phyloP scores from a whole-genome alignment of 2,888 invertebrate genomes.

The Sabatieria punctata region DNA sequence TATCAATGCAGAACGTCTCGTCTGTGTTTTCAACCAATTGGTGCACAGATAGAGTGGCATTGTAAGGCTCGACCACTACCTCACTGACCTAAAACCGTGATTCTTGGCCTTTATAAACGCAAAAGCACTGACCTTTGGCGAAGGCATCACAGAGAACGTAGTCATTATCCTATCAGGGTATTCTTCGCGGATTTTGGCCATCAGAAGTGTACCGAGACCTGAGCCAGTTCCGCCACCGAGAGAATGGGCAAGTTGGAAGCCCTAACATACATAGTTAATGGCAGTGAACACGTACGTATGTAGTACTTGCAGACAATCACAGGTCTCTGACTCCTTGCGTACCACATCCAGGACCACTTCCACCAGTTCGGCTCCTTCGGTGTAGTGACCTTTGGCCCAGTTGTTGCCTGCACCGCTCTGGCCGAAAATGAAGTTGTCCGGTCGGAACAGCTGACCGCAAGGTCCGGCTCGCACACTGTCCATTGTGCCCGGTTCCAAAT shows the following conservation, averaged over 20 bases:
- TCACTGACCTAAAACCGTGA: constrained; percentile 30
- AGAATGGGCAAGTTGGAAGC: constrained; percentile 70
- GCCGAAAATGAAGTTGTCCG: constrained; percentile 82
- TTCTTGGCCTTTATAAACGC: no score
- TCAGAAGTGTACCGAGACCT: constrained; percentile 71
- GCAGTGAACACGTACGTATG: no score
- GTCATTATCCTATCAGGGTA: constrained; percentile 97
- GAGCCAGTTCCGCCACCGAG: constrained; percentile 73
- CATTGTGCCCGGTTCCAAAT: constrained; percentile 93
- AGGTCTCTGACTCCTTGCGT: constrained; percentile 57
- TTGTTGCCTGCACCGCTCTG: constrained; percentile 56
- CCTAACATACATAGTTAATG: no score
- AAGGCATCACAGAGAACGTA: constrained; percentile 80
- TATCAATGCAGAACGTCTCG: constrained; percentile 39
- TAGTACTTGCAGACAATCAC: constrained; percentile 55
- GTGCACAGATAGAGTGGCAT: constrained; percentile 38
- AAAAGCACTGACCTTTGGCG: constrained; percentile 57
- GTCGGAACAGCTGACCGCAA: constrained; percentile 77
- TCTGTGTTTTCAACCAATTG: constrained; percentile 39
- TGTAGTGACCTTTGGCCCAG: constrained; percentile 79
- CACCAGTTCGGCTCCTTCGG: constrained; percentile 53
- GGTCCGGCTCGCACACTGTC: constrained; percentile 84
- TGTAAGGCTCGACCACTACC: constrained; percentile 52
- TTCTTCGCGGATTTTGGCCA: constrained; percentile 90
- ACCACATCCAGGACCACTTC: constrained; percentile 44